These are phyloP conservation scores for Calliscelio sp. DNA, from an alignment of 2,888 invertebrate species.

Conservation along the genomic window DNA sequence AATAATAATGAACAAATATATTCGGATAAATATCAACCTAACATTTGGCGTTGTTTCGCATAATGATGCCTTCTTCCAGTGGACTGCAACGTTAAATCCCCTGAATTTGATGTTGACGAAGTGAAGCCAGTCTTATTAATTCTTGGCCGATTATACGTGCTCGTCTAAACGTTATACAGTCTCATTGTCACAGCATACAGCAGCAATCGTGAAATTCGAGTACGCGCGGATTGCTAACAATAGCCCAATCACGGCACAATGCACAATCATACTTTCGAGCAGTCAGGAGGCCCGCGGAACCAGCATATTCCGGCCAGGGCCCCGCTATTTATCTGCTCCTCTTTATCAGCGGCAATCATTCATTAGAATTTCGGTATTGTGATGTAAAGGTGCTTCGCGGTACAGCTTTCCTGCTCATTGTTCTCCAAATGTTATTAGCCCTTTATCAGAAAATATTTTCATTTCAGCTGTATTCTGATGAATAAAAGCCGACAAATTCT, in stretches of 20 bases:
- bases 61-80: not conserved
- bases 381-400: constrained; percentile 4
- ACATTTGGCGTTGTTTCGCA: not conserved
- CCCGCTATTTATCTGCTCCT: constrained; percentile 40
- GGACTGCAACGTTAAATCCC: not conserved
- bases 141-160: constrained; percentile 58
- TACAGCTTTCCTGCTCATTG: constrained; percentile 10
- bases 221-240: constrained; percentile 68
- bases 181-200: constrained; percentile 37
- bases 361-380: constrained; percentile 31
- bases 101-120: constrained; percentile 38
- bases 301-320: constrained; percentile 26
- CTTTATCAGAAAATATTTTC: not conserved
- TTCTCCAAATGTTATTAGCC: not conserved
- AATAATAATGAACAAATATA: no score
- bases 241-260: constrained; percentile 75
- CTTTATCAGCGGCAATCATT: constrained; percentile 47
- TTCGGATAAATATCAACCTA: no score
- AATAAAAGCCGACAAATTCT: not conserved
- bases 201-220: constrained; percentile 45
- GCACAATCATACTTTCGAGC: constrained; percentile 73
- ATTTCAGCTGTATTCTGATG: not conserved
- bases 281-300: constrained; percentile 33
- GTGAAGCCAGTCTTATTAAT: constrained; percentile 32
- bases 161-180: constrained; percentile 47